Evolutionary conservation across 2,888 invertebrate genomes (phyloP).

Genomic region (Lingula anatina): DNA sequence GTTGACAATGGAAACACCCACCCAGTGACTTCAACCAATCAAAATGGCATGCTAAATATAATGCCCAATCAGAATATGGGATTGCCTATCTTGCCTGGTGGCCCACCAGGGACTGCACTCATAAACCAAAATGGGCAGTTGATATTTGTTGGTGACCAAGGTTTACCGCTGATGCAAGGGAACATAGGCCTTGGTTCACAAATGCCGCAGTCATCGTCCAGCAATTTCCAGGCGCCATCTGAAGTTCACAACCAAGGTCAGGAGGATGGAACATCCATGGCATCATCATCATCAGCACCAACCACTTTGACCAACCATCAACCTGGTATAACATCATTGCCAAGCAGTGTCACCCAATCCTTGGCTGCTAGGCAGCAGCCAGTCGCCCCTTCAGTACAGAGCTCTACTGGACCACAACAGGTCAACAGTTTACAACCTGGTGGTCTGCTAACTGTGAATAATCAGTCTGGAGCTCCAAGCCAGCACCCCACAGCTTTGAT

Average conservation of each 20-base stretch:
- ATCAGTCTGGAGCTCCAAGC: slow-evolving; percentile 22
- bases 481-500: slow-evolving; percentile 49
- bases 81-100: background rate
- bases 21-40: no score
- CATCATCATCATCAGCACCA: no score
- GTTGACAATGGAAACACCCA: background rate
- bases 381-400: slow-evolving; percentile 5
- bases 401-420: slow-evolving; percentile 5
- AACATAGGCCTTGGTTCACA: background rate
- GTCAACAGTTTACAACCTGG: background rate
- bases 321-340: no score
- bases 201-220: no score
- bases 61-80: background rate
- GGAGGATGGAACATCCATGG: no score
- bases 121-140: slow-evolving; percentile 25
- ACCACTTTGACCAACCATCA: no score
- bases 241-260: no score
- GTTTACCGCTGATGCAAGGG: slow-evolving; percentile 18
- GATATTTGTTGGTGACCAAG: slow-evolving; percentile 33
- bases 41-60: no score
- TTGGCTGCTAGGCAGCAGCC: slow-evolving; percentile 11
- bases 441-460: slow-evolving; percentile 17
- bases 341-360: background rate
- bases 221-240: no score
- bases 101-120: background rate